phyloP scores from a whole-genome alignment of 92 coral and sea anemone species.

The Zoanthus gigantus region DNA sequence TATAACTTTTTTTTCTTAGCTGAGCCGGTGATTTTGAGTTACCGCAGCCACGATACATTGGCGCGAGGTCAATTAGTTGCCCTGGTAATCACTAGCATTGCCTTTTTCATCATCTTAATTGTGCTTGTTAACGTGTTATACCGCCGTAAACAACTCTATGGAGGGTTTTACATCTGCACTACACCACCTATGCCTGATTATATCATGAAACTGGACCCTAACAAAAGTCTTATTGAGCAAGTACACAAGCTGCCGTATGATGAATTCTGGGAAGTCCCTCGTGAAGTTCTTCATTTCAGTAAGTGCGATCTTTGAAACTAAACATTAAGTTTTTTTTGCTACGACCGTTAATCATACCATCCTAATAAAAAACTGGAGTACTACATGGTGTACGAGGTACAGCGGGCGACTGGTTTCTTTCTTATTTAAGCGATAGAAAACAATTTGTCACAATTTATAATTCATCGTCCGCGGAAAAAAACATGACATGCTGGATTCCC shows the following conservation, averaged over 20 bases:
- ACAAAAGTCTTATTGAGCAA: slow-evolving; percentile 81
- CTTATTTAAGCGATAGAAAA: too few relatives aligned
- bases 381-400: too few relatives aligned
- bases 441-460: too few relatives aligned
- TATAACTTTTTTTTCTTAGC: slow-evolving; percentile 35
- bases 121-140: slow-evolving; percentile 70
- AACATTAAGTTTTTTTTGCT: background rate
- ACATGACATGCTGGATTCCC: too few relatives aligned
- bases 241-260: slow-evolving; percentile 91
- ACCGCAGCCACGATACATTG: background rate
- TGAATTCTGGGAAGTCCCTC: slow-evolving; percentile 91
- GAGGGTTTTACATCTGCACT: slow-evolving; percentile 92
- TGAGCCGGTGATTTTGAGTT: slow-evolving; percentile 37
- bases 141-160: slow-evolving; percentile 89
- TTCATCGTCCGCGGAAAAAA: too few relatives aligned
- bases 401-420: too few relatives aligned
- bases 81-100: slow-evolving; percentile 58
- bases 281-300: slow-evolving; percentile 80
- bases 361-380: too few relatives aligned
- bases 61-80: slow-evolving; percentile 61
- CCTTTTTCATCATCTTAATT: slow-evolving; percentile 59
- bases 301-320: slow-evolving; percentile 24
- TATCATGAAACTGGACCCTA: slow-evolving; percentile 86
- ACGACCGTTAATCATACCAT: too few relatives aligned
- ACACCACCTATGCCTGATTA: slow-evolving; percentile 96